Evolutionary conservation across 2,113 vertebrate species (phyloP), one percentile per base, ranked within the genome.

Genomic region (Galemys pyrenaicus): DNA sequence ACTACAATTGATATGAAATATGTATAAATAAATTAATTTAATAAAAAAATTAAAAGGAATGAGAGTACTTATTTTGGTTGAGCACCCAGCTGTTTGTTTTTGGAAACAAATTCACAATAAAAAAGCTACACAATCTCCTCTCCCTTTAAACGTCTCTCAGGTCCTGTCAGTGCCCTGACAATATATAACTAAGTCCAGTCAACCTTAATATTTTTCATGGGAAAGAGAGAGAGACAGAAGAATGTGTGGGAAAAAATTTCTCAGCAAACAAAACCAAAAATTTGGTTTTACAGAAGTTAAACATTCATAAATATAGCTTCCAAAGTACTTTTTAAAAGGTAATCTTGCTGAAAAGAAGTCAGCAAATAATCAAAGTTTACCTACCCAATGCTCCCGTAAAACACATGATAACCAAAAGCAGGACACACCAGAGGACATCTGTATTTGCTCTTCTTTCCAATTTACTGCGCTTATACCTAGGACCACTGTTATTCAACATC

Each of bases 401-500:
- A 95, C 99, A 99, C 99, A 99, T 99, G 71, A 98, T 5, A 87
- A 99, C 1, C 35, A 99, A 98, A 83, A 99, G 98, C 6, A 98
- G 80, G 35, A 99, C 99, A 97, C 99, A 99, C 99, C 99, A 99
- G 87, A 99, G 96, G 89, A 99, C 97, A 58, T 99, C 99, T 3
- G 96, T 95, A 91, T 99, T 99, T 49, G 99, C 98, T 90, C 96
- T 98, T 90, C 98, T 98, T 97, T 99, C 99, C 97, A 99, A 96
- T 96, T 98, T 98, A 96, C 99, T 99, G 77, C 99, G 98, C 51
- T 99, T 99, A 70, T 99, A 99, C 84, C 99, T 98, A 0, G 99
- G 99, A 0, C 99, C 99, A 0, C 98, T 99, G 97, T 99, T 99
- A 98, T 99, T 99, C 98, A 99, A 98, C 99, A 99, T 99, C 13